Base-by-base conservation (phyloP, 2,113 vertebrate genomes). In the Xiphophorus maculatus region DNA sequence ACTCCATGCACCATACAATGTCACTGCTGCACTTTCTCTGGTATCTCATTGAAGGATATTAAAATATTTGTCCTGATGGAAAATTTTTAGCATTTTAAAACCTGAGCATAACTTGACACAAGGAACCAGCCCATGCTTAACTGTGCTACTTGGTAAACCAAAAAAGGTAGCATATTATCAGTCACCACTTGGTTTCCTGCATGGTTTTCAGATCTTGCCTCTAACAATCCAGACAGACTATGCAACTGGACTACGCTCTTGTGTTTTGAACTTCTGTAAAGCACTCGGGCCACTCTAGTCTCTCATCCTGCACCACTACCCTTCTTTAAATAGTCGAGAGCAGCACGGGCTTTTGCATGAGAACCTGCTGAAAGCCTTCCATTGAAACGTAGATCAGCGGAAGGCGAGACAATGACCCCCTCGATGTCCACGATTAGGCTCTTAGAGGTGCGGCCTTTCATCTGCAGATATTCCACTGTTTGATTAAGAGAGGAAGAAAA, bases 401-500 rank as follows among this genome's bases (percentile, higher is more conserved):
- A 92, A 89, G 89, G 84, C 71, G 48, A 87, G 87, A 93, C 90
- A 93, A 90, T 87, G 89, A 90, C 89, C 87, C 79, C 88, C 88
- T 87, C 82, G 77, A 82, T 84, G 82, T 90, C 83, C 90, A 84
- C 87, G 84, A 87, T 88, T 84, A 83, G 90, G 83, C 82, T 84
- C 87, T 90, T 77, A 61, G 73, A 89, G 79, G 78, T 83, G 70
- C 82, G 87, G 89, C 80, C 91, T 91, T 92, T 92, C 92, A 92
- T 89, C 87, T 86, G 83, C 83, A 89, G 74, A 91, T 88, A 86
- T 92, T 91, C 74, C 79, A 80, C 84, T 80, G 88, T 91, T 91
- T 93, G 91, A 94, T 92, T 89, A 91, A 92, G 90, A 83, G 88
- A 87, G 80, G 82, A 89, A 89, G 72, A 91, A 87, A 91, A 84